Evolutionary conservation across 1,140 invertebrate species (phyloP).

Genomic region (Drosophila suzukii): DNA sequence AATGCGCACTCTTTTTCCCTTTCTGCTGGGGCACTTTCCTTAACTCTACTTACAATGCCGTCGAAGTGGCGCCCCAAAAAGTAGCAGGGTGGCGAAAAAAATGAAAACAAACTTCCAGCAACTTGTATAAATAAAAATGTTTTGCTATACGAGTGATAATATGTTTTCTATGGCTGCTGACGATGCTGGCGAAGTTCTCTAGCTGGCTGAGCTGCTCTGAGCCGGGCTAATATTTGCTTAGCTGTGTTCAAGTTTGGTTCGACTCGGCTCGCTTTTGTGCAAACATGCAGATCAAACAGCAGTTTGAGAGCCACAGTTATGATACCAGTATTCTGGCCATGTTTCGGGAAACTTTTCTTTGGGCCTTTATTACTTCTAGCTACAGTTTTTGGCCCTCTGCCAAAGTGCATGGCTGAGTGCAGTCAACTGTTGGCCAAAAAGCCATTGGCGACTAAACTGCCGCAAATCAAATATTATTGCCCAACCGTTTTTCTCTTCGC

Average conservation of each 20-base stretch:
- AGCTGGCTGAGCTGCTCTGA: constrained; percentile 47
- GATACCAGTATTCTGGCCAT: constrained; percentile 48
- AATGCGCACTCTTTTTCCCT: constrained; percentile 4
- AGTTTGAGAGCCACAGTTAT: constrained; percentile 63
- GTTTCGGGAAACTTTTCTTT: constrained; percentile 14
- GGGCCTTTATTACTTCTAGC: not conserved
- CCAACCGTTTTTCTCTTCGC: constrained; percentile 39
- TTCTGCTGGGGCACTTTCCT: constrained; percentile 2
- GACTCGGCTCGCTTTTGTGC: constrained; percentile 54
- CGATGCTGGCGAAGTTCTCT: constrained; percentile 40
- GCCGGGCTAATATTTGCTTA: constrained; percentile 74
- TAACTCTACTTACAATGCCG: not conserved
- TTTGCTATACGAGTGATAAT: constrained; percentile 48
- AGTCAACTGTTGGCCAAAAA: constrained; percentile 61
- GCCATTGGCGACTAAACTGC: constrained; percentile 50
- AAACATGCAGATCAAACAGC: constrained; percentile 73
- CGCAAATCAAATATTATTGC: constrained; percentile 71
- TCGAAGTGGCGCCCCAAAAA: constrained; percentile 32
- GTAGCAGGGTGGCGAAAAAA: constrained; percentile 7
- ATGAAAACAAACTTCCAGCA: constrained; percentile 34
- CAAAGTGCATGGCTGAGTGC: constrained; percentile 63
- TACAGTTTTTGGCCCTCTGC: constrained; percentile 33
- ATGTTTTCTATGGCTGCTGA: constrained; percentile 36
- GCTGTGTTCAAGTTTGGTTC: constrained; percentile 73
- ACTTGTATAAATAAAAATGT: constrained; percentile 52